These are phyloP conservation scores for Actinernus sp. DNA, from an alignment of 92 coral and sea anemone species.

Conservation along the genomic window DNA sequence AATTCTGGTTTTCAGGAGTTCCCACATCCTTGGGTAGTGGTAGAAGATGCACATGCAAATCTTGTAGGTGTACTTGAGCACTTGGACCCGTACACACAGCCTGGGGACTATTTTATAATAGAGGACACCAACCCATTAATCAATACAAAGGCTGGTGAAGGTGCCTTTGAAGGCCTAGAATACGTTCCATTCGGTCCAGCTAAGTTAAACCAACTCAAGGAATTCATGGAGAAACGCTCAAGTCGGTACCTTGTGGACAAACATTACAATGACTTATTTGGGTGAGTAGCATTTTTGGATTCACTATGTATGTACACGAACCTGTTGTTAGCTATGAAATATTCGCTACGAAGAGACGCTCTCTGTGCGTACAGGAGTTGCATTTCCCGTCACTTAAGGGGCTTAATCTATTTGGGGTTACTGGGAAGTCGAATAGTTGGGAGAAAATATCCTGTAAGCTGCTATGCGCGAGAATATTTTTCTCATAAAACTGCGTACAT, in stretches of 20 bases:
- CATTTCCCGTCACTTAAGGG: no score
- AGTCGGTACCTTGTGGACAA: conserved; percentile 34
- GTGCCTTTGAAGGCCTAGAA: conserved; percentile 24
- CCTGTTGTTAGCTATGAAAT: no score
- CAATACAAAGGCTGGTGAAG: conserved; percentile 11
- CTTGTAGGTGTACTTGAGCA: background rate
- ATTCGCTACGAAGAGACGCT: no score
- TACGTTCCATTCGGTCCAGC: conserved; percentile 10
- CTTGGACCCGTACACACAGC: background rate
- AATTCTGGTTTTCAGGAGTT: background rate
- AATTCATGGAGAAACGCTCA: conserved; percentile 27
- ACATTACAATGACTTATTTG: conserved; percentile 54
- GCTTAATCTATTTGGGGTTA: no score
- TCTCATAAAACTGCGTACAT: no score
- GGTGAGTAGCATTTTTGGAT: no score
- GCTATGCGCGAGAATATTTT: no score
- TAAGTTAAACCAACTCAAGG: conserved; percentile 21
- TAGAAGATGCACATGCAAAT: conserved; percentile 11
- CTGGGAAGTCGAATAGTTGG: no score
- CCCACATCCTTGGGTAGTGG: conserved; percentile 10
- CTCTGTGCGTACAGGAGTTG: no score
- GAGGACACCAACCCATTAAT: background rate
- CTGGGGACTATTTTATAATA: background rate
- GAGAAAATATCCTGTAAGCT: no score
- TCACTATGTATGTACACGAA: no score